Conservation (phyloP, 2,797 vertebrate genomes). For the Diplodus sargus region DNA sequence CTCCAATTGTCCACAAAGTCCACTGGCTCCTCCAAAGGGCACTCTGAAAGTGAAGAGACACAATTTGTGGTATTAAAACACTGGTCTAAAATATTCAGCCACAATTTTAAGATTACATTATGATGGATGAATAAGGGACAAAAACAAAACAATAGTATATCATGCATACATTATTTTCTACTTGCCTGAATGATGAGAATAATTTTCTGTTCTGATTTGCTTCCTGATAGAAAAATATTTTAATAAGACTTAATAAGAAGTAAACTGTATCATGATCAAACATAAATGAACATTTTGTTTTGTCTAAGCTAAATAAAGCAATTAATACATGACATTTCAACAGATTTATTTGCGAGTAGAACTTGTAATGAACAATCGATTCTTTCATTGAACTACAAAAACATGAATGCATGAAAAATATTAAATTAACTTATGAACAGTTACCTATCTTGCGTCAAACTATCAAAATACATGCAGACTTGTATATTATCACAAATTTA, state of each 20-base stretch:
- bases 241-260: too few species aligned
- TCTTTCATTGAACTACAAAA: too few species aligned
- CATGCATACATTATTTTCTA: not conserved
- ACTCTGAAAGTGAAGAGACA: not conserved
- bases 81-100: not conserved
- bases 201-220: too few species aligned
- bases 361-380: too few species aligned
- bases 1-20: not conserved
- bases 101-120: not conserved
- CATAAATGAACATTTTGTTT: too few species aligned
- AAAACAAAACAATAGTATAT: not conserved
- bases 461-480: not conserved
- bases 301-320: too few species aligned
- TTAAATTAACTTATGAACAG: not conserved
- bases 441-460: not conserved
- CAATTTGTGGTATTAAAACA: not conserved
- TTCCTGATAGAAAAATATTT: too few species aligned
- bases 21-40: not conserved
- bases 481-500: slow-evolving; percentile 7
- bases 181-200: too few species aligned
- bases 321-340: too few species aligned
- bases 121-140: not conserved
- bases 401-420: too few species aligned
- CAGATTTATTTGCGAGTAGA: too few species aligned
- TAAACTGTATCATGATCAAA: too few species aligned